Conservation (phyloP, 2,797 vertebrate genomes). For the Emys orbicularis region DNA sequence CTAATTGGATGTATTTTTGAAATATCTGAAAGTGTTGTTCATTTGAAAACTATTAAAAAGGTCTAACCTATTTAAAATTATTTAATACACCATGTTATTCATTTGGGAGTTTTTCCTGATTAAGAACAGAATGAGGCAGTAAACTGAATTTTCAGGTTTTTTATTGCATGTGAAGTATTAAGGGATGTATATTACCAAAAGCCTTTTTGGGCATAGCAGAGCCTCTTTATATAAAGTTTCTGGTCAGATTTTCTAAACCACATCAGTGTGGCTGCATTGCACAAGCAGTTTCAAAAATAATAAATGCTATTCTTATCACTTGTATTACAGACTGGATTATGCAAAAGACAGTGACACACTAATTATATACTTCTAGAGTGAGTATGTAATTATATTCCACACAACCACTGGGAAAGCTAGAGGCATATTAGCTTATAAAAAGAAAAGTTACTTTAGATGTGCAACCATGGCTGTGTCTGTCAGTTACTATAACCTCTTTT, state of each 20-base stretch:
- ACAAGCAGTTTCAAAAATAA: slow-evolving; percentile 28
- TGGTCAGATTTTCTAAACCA: slow-evolving; percentile 15
- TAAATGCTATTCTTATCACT: slow-evolving; percentile 60
- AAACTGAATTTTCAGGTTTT: background rate
- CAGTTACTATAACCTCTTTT: background rate
- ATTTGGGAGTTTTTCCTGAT: background rate
- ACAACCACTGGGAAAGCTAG: slow-evolving; percentile 60
- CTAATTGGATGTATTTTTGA: background rate
- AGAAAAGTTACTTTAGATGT: slow-evolving; percentile 24
- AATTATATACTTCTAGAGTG: slow-evolving; percentile 63
- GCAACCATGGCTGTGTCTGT: slow-evolving; percentile 8
- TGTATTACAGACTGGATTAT: slow-evolving; percentile 55
- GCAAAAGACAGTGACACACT: slow-evolving; percentile 46
- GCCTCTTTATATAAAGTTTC: background rate
- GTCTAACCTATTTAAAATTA: background rate
- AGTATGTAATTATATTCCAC: slow-evolving; percentile 42
- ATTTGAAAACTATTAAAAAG: background rate
- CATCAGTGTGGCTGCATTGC: slow-evolving; percentile 28
- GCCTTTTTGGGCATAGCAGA: slow-evolving; percentile 14
- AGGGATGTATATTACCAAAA: background rate
- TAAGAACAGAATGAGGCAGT: background rate
- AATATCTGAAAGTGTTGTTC: background rate
- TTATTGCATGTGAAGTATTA: background rate
- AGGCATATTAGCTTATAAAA: slow-evolving; percentile 45
- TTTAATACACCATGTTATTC: background rate